Percentiles rank a stretch among this genome's conserved stretches.
phyloP scores from a whole-genome alignment of 2,113 vertebrate species.

The Cyanoderma ruficeps region DNA sequence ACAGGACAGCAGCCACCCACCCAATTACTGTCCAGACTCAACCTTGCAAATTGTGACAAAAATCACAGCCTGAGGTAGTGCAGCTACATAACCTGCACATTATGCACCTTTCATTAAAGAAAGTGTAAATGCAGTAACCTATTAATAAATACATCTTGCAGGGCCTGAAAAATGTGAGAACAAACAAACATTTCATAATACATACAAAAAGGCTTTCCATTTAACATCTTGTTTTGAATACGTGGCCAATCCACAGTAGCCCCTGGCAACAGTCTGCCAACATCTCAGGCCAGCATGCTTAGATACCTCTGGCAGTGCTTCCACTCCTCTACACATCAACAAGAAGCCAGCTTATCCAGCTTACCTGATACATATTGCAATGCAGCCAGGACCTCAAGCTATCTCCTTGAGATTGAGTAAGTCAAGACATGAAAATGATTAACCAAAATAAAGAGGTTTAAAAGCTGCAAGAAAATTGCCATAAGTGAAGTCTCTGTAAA shows the following conservation, averaged over 20 bases:
- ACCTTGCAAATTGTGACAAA: background rate
- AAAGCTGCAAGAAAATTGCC: conserved; percentile 51
- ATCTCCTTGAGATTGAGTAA: conserved; percentile 67
- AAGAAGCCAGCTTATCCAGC: conserved; percentile 59
- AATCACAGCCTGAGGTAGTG: background rate
- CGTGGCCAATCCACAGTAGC: background rate
- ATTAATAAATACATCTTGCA: conserved; percentile 11
- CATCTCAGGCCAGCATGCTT: conserved; percentile 27
- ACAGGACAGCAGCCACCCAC: background rate
- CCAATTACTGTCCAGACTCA: background rate
- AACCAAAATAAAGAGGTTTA: conserved; percentile 63
- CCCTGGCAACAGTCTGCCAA: conserved; percentile 36
- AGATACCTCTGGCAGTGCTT: conserved; percentile 32
- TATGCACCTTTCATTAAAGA: conserved; percentile 6
- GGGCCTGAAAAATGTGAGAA: conserved; percentile 31
- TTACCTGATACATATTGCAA: conserved; percentile 44
- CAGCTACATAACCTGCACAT: background rate
- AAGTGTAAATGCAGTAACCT: background rate
- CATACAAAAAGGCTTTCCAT: conserved; percentile 36
- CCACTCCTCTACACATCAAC: conserved; percentile 47
- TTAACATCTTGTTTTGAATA: conserved; percentile 56
- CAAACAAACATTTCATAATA: conserved; percentile 51
- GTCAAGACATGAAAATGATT: conserved; percentile 72
- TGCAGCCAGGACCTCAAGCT: conserved; percentile 46
- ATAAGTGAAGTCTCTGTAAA: conserved; percentile 53